Evolutionary conservation across 2,113 vertebrate genomes (phyloP).

Genomic region (Aegotheles bennettii): DNA sequence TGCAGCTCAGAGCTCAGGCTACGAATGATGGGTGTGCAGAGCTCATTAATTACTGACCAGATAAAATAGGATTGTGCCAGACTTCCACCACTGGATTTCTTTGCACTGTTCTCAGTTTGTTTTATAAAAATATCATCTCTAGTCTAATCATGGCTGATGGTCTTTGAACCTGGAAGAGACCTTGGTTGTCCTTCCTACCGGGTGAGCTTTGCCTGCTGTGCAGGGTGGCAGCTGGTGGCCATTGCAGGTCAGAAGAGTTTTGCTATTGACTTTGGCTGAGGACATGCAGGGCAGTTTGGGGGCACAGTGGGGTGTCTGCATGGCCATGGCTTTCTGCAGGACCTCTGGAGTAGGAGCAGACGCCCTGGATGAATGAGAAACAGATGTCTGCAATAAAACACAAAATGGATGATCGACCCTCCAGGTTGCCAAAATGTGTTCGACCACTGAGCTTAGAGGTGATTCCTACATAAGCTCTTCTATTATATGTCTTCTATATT

Average conservation of each 20-base stretch:
- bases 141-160: accelerated
- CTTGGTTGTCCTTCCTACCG: not conserved
- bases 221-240: not conserved
- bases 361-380: not conserved
- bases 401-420: not conserved
- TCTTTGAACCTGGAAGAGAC: not conserved
- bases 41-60: not conserved
- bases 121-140: not conserved
- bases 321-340: not conserved
- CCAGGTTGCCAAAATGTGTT: not conserved
- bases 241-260: not conserved
- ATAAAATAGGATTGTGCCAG: not conserved
- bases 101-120: not conserved
- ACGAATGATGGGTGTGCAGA: accelerated
- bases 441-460: not conserved
- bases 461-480: not conserved
- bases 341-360: not conserved
- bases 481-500: not conserved
- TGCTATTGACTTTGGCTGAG: not conserved
- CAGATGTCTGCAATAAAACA: not conserved
- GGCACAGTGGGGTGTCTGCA: accelerated
- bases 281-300: accelerated
- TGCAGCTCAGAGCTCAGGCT: not conserved
- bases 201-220: not conserved
- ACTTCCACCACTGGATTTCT: not conserved